Evolutionary conservation across 2,113 vertebrate genomes (phyloP), one percentile per base, ranked within the genome.

Genomic region (Gracilinanus agilis): DNA sequence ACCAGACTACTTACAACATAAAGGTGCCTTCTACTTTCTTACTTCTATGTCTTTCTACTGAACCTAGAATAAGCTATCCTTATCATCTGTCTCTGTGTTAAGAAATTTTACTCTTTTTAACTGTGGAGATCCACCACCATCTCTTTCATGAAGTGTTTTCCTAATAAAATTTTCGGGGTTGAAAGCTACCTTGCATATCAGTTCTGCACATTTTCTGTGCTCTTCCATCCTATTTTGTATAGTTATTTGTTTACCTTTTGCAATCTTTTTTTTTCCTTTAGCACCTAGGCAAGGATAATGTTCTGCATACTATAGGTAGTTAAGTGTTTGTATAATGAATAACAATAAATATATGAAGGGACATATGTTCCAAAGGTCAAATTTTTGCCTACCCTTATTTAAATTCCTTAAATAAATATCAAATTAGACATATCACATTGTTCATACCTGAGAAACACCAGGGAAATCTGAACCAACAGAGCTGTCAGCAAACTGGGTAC

Each of bases 381-480:
- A 34, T 40, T 83, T 21, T 23, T 40, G n/a, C 34, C n/a, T 34
- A 40, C 19, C 67, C 34, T n/a, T 2, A n/a, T 7, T 75, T 3
- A 67, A 67, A 34, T 75, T n/a, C n/a, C 13, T 34, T 49, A 16
- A n/a, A 75, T 75, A 75, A n/a, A 75, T 75, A 3, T 75, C 13
- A n/a, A 75, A n/a, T 75, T 29, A 58, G 56, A 58, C 56, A 91
- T 90, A 89, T 27, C 12, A 55, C 55, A 24, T 40, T 53, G 54
- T 29, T 94, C 97, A 95, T 99, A 99, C 99, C 99, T 99, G 99
- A 97, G 99, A 99, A 96, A 99, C 99, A 96, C 99, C 98, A 2
- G 99, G 99, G 98, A 99, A 99, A 97, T 99, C 99, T 90, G 99
- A 98, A 94, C 99, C 99, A 95, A 99, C 98, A 89, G 99, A 98